These are phyloP conservation scores for Norana najaformis DNA, from an alignment of 2,888 invertebrate genomes.

Conservation along the genomic window DNA sequence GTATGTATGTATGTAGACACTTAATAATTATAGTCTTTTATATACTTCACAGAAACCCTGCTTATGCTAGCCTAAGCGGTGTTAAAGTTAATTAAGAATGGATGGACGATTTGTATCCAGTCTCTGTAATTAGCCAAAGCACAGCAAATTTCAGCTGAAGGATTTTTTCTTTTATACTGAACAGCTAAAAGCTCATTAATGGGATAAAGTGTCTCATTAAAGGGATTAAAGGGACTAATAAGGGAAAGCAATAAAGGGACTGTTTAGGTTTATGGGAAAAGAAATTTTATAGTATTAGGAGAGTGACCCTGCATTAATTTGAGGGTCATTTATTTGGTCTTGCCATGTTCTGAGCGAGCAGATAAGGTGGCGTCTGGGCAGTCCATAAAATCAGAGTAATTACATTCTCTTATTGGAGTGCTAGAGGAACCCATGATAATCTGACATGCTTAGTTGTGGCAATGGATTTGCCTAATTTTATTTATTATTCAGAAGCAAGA, in stretches of 20 bases:
- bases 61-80: too few species aligned
- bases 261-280: not conserved
- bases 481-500: not conserved
- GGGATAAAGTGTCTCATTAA: not conserved
- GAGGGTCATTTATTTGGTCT: not conserved
- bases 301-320: not conserved
- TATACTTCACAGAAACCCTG: too few species aligned
- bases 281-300: not conserved
- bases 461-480: not conserved
- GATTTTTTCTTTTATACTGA: not conserved
- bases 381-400: not conserved
- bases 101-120: not conserved
- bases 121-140: not conserved
- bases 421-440: not conserved
- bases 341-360: not conserved
- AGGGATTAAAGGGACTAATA: not conserved
- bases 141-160: not conserved
- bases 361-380: not conserved
- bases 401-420: not conserved
- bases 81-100: not conserved
- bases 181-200: not conserved
- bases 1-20: slow-evolving; percentile 32
- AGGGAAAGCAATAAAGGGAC: not conserved
- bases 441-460: slow-evolving; percentile 13
- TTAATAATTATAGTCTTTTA: too few species aligned